Base-by-base conservation (phyloP, 1,140 invertebrate species). In the Drosophila sucinea region DNA sequence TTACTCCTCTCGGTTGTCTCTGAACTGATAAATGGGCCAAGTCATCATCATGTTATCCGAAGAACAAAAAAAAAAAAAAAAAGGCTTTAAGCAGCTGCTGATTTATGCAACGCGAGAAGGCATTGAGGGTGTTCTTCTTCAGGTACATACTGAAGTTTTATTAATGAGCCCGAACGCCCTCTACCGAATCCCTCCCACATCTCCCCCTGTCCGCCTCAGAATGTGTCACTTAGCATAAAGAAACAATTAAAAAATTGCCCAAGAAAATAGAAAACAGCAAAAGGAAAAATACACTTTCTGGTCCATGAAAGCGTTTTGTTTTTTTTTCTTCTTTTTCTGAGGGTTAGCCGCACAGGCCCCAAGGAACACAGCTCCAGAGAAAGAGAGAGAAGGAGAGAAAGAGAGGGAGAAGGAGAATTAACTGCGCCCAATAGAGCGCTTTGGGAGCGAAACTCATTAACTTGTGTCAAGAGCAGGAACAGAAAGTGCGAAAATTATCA, bases 221-320 rank as follows among this genome's bases (percentile, higher is more conserved):
- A 69, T 76, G 83, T 86, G 82, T 87, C 82, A 83, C 84, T 89
- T 89, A 84, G 74, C 84, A 89, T 89, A 89, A 89, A 85, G 85
- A 90, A 89, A 89, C 84, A 89, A 89, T 89, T 89, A 89, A 84
- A 87, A 87, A 89, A 89, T 84, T 84, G 84, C 81, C 56, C 84
- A 65, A 84, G 83, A 69, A 87, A 79, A 75, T 80, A 68, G 80
- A 84, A 87, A 87, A 85, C 84, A 77, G 76, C 79, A 82, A 67
- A 66, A 58, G 54, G 40, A 47, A 55, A 77, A 54, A 67, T 58
- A 65, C 58, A 77, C 41, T 41, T 68, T 33, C 27, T 63, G 11
- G 33, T 6, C 32, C 10, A 60, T 30, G 40, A 44, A 60, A 38
- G 41, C 44, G 44, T 51, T 51, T 51, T 51, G 6, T 47, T 25